Evolutionary conservation across 1,140 invertebrate species (phyloP), one percentile per base, ranked within the genome.

Genomic region (Augochlora pura): DNA sequence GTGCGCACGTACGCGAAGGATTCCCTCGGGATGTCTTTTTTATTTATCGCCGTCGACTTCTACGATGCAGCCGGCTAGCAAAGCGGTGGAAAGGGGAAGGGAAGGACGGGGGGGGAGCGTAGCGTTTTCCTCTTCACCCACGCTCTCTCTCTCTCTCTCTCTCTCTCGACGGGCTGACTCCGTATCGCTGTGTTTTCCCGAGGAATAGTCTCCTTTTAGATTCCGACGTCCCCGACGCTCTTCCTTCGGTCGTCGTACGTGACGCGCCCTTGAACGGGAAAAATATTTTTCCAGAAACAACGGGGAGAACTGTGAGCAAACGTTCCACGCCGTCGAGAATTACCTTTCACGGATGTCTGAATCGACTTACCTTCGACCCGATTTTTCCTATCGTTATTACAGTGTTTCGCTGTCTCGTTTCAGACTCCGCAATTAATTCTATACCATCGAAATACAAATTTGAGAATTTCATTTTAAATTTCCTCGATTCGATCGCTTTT

Each of bases 41-140:
- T 79, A 79, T 79, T 79, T 79, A 79, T 79, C 77, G 63, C 64
- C 77, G 38, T 74, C 77, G 69, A 79, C 21, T 72, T 54, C 32
- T 32, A 42, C 59, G 68, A 57, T 1, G 21, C 32, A 39, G 46
- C 42, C 42, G 42, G 69, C 39, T 25, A 16, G 7, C 9, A 52
- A 7, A 52, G 21, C 16, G 62, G 57, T 16, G 46, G 49, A 27
- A 14, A 1, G n/a, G 57, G 23, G 42, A 21, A n/a, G n/a, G 8
- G 3, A 57, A n/a, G n/a, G n/a, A n/a, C n/a, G n/a, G n/a, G n/a
- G n/a, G n/a, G n/a, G n/a, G 21, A 52, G 5, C 18, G 9, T n/a
- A 57, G 9, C 18, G 54, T n/a, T 57, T 21, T n/a, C 69, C 62
- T 27, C 69, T 63, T 71, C 52, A n/a, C 16, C 27, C 49, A 23